Conservation (phyloP, 2,797 vertebrate species). For the Ciconia nigra region DNA sequence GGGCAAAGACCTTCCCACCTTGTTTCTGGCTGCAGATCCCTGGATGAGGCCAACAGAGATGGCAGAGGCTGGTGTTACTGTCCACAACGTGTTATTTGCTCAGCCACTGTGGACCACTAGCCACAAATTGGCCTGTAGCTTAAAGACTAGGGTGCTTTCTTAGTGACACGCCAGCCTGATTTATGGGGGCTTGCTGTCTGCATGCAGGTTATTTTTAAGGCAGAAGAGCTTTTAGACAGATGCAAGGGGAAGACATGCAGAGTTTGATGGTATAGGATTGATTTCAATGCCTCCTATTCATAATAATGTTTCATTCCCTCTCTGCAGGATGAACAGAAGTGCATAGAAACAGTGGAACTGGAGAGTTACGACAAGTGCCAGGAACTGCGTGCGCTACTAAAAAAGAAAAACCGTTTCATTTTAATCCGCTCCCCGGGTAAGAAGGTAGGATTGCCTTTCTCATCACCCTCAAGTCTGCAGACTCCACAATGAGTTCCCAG, state of each 20-base stretch:
- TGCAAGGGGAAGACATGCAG: neutral
- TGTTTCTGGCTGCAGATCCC: neutral
- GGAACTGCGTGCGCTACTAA: slow-evolving; percentile 87
- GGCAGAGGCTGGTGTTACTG: neutral
- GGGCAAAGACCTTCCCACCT: neutral
- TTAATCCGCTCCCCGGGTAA: slow-evolving; percentile 83
- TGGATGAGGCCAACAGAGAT: neutral
- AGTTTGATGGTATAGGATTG: neutral
- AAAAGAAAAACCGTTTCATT: slow-evolving; percentile 88
- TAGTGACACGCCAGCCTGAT: neutral
- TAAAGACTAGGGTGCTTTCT: neutral
- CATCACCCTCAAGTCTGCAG: neutral
- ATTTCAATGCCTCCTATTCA: neutral
- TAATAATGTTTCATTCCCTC: neutral
- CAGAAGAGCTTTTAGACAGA: slow-evolving; percentile 8
- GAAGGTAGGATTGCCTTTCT: slow-evolving; percentile 84
- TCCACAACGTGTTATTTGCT: neutral
- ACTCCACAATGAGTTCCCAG: neutral
- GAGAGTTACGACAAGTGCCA: slow-evolving; percentile 92
- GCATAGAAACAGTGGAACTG: slow-evolving; percentile 88
- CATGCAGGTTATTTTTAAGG: slow-evolving; percentile 26
- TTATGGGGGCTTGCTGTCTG: neutral
- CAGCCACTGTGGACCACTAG: neutral
- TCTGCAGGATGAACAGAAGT: slow-evolving; percentile 86
- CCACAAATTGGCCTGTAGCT: neutral